Evolutionary conservation across 2,888 invertebrate genomes (phyloP).

Genomic region (Pollenia labialis): DNA sequence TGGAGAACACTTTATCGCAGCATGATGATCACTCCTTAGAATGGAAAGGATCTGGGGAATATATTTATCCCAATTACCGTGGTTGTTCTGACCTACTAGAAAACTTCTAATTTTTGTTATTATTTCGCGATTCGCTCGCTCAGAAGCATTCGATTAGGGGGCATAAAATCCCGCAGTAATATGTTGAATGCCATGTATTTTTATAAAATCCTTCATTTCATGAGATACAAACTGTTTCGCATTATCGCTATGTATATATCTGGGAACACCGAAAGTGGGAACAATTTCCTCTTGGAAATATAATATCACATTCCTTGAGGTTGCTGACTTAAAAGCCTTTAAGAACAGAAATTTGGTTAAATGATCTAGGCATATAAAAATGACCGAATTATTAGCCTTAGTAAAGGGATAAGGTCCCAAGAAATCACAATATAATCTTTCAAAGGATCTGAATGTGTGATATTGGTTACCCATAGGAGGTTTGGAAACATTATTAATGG

Average conservation of each 20-base stretch:
- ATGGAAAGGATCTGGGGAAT: background rate
- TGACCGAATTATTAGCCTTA: conserved; percentile 25
- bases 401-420: conserved; percentile 32
- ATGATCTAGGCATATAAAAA: conserved; percentile 9
- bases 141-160: conserved; percentile 68
- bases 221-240: conserved; percentile 54
- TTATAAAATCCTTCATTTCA: conserved; percentile 45
- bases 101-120: conserved; percentile 25
- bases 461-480: conserved; percentile 24
- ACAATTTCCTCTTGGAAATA: no score
- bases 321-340: no score
- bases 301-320: no score
- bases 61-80: conserved; percentile 36
- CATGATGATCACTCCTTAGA: conserved; percentile 16
- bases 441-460: background rate
- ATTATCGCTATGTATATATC: conserved; percentile 59
- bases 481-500: background rate
- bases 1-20: background rate
- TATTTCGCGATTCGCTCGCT: conserved; percentile 61
- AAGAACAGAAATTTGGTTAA: no score
- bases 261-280: background rate
- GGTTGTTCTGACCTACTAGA: background rate
- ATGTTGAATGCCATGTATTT: conserved; percentile 47
- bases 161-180: conserved; percentile 57
- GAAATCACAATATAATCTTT: conserved; percentile 11